Percentiles rank a stretch among this genome's conserved stretches.
Conservation (phyloP, 2,113 vertebrate species). For the Dipodomys merriami region DNA sequence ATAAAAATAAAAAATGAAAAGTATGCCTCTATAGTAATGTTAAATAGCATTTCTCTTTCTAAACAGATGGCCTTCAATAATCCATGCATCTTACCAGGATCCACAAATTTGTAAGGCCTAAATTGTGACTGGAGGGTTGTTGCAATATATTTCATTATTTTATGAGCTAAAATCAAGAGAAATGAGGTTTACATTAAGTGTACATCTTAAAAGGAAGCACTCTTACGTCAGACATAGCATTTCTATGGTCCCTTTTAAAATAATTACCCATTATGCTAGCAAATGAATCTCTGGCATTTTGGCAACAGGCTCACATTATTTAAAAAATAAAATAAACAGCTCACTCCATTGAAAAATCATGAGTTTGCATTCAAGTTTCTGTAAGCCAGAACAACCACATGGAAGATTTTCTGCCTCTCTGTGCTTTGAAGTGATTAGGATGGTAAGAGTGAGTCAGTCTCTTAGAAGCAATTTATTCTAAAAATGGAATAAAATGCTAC, state of each 20-base stretch:
- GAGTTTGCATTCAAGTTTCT: neutral
- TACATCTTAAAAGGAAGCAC: slow-evolving; percentile 32
- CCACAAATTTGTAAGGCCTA: slow-evolving; percentile 7
- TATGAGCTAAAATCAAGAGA: slow-evolving; percentile 40
- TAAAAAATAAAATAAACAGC: slow-evolving; percentile 37
- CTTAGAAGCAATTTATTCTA: slow-evolving; percentile 44
- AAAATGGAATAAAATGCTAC: slow-evolving; percentile 64
- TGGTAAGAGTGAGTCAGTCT: neutral
- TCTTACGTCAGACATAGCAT: neutral
- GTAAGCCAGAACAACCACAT: neutral
- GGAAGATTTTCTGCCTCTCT: neutral
- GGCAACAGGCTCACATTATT: slow-evolving; percentile 54
- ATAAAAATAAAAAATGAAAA: too few species aligned
- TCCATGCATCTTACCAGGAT: neutral
- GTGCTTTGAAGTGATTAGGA: neutral
- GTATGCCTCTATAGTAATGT: too few species aligned
- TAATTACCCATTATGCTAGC: slow-evolving; percentile 33
- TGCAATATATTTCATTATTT: slow-evolving; percentile 50
- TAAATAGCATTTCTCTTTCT: neutral
- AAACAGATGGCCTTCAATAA: slow-evolving; percentile 39
- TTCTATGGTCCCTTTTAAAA: slow-evolving; percentile 48
- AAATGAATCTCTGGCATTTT: slow-evolving; percentile 48
- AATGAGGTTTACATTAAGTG: slow-evolving; percentile 18
- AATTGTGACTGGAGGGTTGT: neutral
- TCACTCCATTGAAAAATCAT: slow-evolving; percentile 25